These are phyloP conservation scores for Willowsia nigromaculata DNA, from an alignment of 2,888 invertebrate species.

Conservation along the genomic window DNA sequence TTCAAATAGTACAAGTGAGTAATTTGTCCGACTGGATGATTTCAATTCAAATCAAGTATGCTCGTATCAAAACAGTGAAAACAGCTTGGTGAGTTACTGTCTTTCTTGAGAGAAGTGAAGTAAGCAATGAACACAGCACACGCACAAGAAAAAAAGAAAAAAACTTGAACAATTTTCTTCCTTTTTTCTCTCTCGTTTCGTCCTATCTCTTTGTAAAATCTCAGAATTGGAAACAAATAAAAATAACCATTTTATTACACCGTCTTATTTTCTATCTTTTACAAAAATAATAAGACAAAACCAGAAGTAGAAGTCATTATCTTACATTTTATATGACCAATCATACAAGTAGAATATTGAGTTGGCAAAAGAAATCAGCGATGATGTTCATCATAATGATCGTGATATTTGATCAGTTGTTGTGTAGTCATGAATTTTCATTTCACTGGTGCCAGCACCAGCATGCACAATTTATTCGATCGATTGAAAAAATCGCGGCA, in stretches of 20 bases:
- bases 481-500: background rate
- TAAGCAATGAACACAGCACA: background rate
- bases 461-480: background rate
- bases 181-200: background rate
- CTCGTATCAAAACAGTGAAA: conserved; percentile 17
- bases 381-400: conserved; percentile 8
- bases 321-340: background rate
- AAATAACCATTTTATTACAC: conserved; percentile 39
- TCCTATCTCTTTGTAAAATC: background rate
- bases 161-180: background rate
- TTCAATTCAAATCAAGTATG: conserved; percentile 38
- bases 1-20: conserved; percentile 20
- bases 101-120: background rate
- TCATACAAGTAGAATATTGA: background rate
- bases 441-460: background rate
- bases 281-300: background rate
- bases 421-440: conserved; percentile 33
- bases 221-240: conserved; percentile 9
- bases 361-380: background rate
- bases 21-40: conserved; percentile 45
- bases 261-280: background rate
- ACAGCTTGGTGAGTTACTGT: conserved; percentile 4
- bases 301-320: background rate
- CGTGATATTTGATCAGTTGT: conserved; percentile 52
- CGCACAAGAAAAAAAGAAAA: background rate